Percentiles rank a stretch among this genome's conserved stretches.
Conservation (phyloP, 2,888 invertebrate species). For the Entomobrya multifasciata region DNA sequence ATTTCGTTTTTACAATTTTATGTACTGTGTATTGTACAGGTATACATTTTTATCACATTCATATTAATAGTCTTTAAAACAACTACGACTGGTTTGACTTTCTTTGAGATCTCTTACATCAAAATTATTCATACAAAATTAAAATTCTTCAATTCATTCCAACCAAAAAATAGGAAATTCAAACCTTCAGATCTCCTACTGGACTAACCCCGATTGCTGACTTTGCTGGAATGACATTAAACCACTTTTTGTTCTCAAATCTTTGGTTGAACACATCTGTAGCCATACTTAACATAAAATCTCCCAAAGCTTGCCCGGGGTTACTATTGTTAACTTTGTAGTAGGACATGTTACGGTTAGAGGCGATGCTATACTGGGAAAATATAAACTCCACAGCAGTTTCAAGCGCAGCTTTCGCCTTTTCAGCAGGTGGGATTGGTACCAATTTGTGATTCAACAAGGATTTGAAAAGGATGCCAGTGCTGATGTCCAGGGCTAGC, state of each 20-base stretch:
- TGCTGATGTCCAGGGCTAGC: not conserved
- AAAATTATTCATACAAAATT: not conserved
- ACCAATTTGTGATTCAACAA: not conserved
- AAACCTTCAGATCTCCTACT: conserved; percentile 3
- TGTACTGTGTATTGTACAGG: not conserved
- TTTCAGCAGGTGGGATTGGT: not conserved
- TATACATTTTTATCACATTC: too few species aligned
- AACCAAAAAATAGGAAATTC: not conserved
- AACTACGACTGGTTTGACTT: not conserved
- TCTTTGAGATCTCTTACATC: not conserved
- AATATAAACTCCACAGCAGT: conserved; percentile 43
- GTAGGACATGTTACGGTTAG: not conserved
- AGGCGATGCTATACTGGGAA: conserved; percentile 5
- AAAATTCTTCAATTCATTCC: not conserved
- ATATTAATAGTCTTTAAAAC: not conserved
- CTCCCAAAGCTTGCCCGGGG: conserved; percentile 13
- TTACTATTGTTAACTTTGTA: not conserved
- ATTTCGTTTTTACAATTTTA: not conserved
- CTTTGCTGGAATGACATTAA: not conserved
- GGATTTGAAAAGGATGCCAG: conserved; percentile 46
- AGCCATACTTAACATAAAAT: conserved; percentile 9
- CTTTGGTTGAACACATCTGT: not conserved
- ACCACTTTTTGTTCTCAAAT: not conserved
- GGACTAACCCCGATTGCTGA: not conserved
- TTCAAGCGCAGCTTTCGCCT: conserved; percentile 54